A percentile compares a stretch with the other conserved stretches of the same genome.
Conservation (phyloP, 2,888 invertebrate species). For the Odontothrips loti region DNA sequence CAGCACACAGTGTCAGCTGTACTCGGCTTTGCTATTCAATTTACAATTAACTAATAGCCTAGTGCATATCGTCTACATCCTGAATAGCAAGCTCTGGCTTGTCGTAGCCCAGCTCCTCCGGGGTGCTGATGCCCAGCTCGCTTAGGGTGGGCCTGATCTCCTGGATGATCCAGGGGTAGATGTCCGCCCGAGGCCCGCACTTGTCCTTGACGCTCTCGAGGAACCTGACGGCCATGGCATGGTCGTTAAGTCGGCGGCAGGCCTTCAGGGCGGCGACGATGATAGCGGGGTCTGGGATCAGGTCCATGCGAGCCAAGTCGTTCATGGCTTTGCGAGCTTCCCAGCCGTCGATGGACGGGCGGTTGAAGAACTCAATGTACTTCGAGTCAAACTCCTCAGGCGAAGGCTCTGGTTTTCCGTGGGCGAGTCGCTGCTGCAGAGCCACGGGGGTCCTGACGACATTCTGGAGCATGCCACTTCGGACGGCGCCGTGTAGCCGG, state of each 20-base stretch:
- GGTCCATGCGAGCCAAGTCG: constrained; percentile 73
- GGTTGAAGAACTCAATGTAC: constrained; percentile 79
- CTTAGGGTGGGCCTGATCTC: constrained; percentile 88
- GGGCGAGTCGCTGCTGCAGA: neutral
- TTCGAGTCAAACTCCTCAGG: constrained; percentile 82
- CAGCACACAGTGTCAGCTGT: neutral
- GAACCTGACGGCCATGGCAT: constrained; percentile 85
- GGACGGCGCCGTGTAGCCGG: neutral
- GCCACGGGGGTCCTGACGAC: neutral
- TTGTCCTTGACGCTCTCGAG: constrained; percentile 89
- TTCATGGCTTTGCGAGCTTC: constrained; percentile 89
- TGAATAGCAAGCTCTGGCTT: constrained; percentile 89
- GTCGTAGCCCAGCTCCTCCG: constrained; percentile 94
- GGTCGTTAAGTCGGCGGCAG: constrained; percentile 91
- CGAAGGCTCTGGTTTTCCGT: constrained; percentile 44
- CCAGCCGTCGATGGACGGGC: constrained; percentile 89
- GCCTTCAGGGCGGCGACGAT: constrained; percentile 82
- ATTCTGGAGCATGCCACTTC: constrained; percentile 1
- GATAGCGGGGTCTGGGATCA: constrained; percentile 88
- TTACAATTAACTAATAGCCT: constrained; percentile 35
- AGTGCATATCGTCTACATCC: constrained; percentile 64
- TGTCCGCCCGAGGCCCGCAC: constrained; percentile 69
- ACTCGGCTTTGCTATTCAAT: neutral
- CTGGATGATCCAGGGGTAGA: constrained; percentile 83
- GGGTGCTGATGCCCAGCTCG: constrained; percentile 89